A percentile compares a stretch with the other conserved stretches of the same genome.
phyloP scores from a whole-genome alignment of 2,113 vertebrate species.

The Poecile atricapillus region DNA sequence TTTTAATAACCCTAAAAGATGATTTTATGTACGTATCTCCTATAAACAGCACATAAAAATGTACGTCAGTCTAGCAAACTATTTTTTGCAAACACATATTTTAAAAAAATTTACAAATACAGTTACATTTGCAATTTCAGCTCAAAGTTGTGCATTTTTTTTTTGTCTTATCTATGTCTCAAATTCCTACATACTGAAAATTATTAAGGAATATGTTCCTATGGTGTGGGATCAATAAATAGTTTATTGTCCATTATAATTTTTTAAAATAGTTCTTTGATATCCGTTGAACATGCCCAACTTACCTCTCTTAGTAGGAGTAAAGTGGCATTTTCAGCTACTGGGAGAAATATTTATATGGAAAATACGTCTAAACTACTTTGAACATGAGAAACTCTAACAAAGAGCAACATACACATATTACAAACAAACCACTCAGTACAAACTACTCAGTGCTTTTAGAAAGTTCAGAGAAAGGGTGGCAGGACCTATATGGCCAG shows the following conservation, averaged over 20 bases:
- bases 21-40: not conserved
- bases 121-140: not conserved
- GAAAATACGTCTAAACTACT: not conserved
- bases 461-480: not conserved
- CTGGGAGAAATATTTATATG: not conserved
- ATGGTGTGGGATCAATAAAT: not conserved
- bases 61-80: not conserved
- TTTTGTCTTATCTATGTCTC: not conserved
- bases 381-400: not conserved
- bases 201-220: not conserved
- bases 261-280: not conserved
- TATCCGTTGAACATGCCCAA: not conserved
- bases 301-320: not conserved
- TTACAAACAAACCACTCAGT: not conserved
- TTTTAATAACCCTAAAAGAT: not conserved
- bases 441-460: not conserved
- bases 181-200: not conserved
- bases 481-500: not conserved
- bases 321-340: not conserved
- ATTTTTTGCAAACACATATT: not conserved
- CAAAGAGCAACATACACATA: accelerated
- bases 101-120: not conserved
- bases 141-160: not conserved
- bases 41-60: not conserved
- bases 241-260: not conserved